Evolutionary conservation across 2,113 vertebrate genomes (phyloP), one percentile per base, ranked within the genome.

Genomic region (Pteruthius melanotis): DNA sequence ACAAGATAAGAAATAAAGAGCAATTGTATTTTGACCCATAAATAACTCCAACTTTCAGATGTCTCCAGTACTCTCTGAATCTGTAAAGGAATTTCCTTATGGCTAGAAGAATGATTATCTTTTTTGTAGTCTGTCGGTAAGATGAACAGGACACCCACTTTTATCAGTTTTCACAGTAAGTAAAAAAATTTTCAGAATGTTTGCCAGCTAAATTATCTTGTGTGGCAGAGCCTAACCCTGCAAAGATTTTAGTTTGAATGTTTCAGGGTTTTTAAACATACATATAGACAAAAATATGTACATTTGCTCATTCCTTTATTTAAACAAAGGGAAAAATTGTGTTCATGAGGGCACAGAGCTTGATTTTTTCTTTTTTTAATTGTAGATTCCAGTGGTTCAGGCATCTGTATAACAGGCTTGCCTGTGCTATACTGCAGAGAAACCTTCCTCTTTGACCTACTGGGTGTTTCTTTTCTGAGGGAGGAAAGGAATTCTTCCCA

Each of bases 401-500:
- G 95, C 96, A 94, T 96, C 96, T 97, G 95, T 88, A 65, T 83
- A 49, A 45, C 92, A 89, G 90, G 83, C 95, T 82, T 37, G n/a
- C 47, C 89, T 79, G 76, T 66, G 78, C 74, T 92, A 27, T 31
- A 42, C 37, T 69, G 80, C 87, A 89, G 94, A 96, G 94, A 96
- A 87, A 80, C 89, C 96, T 87, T 96, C 90, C 74, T 96, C 97
- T 96, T 97, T 97, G 97, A 98, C 97, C 95, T 95, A 61, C 57
- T 89, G 93, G 89, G 94, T 96, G 97, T 97, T 96, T 98, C 94
- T 93, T 83, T 97, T 96, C 91, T 91, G 74, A 93, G 60, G 91
- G 60, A 96, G 94, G 90, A 89, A 95, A 97, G 83, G 94, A 97
- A 97, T 97, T 97, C 68, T 97, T 97, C 95, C 95, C 91, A 94